Evolutionary conservation across 2,797 vertebrate species (phyloP).

Genomic region (Dipus sagitta): DNA sequence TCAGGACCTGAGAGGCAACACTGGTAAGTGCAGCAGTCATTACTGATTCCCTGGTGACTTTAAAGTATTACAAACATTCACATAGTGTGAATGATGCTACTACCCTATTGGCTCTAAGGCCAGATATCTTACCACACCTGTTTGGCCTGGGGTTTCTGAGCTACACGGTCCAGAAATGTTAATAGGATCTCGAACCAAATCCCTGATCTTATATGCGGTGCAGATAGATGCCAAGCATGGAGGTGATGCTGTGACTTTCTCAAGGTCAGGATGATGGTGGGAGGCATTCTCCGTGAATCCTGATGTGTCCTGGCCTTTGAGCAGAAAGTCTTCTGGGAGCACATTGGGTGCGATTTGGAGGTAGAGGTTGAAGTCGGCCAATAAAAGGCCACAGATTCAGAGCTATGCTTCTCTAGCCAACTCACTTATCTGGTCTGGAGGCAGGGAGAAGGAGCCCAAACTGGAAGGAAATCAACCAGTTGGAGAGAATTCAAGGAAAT

Average conservation of each 20-base stretch:
- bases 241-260: background rate
- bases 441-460: background rate
- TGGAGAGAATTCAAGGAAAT: background rate
- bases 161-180: slow-evolving; percentile 59
- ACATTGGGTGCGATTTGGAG: background rate
- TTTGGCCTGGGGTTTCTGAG: background rate
- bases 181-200: slow-evolving; percentile 45
- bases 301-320: slow-evolving; percentile 55
- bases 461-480: background rate
- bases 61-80: background rate
- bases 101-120: background rate
- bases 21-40: background rate
- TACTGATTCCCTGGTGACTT: background rate
- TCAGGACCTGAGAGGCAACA: background rate
- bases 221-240: slow-evolving; percentile 19
- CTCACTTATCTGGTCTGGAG: background rate
- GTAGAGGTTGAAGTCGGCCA: background rate
- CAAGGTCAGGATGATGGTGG: background rate
- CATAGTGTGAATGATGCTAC: background rate
- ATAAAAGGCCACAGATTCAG: background rate
- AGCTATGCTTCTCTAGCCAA: slow-evolving; percentile 16
- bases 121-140: background rate
- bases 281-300: background rate
- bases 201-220: background rate
- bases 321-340: background rate